Evolutionary conservation across 1,140 invertebrate species (phyloP).

Genomic region (Pararge aegeria): DNA sequence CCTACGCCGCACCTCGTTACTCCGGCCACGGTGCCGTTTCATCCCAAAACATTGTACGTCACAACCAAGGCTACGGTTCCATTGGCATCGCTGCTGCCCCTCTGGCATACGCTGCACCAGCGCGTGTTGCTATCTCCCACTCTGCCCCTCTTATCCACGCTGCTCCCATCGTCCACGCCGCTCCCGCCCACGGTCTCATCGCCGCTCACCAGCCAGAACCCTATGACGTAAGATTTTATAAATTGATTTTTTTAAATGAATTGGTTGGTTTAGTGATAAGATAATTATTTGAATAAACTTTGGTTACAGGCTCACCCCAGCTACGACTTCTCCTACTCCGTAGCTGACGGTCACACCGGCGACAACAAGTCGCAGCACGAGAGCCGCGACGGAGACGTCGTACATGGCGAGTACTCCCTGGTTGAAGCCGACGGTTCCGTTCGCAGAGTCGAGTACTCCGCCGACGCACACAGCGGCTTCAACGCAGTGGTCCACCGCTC

Average conservation of each 20-base stretch:
- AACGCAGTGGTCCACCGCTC: slow-evolving; percentile 80
- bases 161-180: slow-evolving; percentile 50
- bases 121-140: slow-evolving; percentile 20
- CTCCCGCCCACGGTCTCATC: slow-evolving; percentile 26
- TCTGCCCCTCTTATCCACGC: slow-evolving; percentile 46
- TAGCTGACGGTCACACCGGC: slow-evolving; percentile 38
- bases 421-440: slow-evolving; percentile 79
- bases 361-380: slow-evolving; percentile 46
- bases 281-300: background rate
- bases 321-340: slow-evolving; percentile 41
- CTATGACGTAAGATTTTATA: slow-evolving; percentile 35
- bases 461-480: slow-evolving; percentile 79
- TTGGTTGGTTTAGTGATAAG: background rate
- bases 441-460: slow-evolving; percentile 77
- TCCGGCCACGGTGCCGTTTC: background rate
- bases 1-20: slow-evolving; percentile 22
- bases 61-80: background rate
- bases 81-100: slow-evolving; percentile 34
- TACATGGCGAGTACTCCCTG: slow-evolving; percentile 78
- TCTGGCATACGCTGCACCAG: slow-evolving; percentile 48
- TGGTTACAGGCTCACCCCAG: slow-evolving; percentile 30
- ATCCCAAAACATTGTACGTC: background rate
- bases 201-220: slow-evolving; percentile 37
- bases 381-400: slow-evolving; percentile 70
- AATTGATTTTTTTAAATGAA: slow-evolving; percentile 17